phyloP scores from a whole-genome alignment of 2,888 invertebrate species.

The Amiota communis region DNA sequence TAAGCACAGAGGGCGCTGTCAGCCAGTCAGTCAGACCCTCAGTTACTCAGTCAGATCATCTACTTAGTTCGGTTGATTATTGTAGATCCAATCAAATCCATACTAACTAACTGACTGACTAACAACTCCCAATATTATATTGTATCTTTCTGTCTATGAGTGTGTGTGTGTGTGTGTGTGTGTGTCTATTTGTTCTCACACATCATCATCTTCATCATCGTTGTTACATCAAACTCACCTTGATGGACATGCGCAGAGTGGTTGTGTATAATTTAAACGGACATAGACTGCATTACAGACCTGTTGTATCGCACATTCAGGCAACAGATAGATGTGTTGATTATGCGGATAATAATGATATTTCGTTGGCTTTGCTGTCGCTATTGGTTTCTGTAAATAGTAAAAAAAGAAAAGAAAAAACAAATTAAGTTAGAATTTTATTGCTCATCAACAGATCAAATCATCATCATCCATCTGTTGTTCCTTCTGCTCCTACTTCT shows the following conservation, averaged over 20 bases:
- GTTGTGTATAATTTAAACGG: slow-evolving; percentile 92
- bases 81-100: background rate
- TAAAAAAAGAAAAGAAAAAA: slow-evolving; percentile 33
- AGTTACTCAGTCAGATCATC: background rate
- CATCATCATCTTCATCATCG: background rate
- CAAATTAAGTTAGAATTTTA: background rate
- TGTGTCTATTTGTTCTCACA: background rate
- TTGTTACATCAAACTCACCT: slow-evolving; percentile 73
- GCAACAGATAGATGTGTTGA: slow-evolving; percentile 91
- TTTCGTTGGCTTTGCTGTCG: slow-evolving; percentile 89
- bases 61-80: background rate
- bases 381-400: slow-evolving; percentile 80
- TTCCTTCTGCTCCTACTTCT: background rate
- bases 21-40: background rate
- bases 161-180: background rate
- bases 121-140: background rate
- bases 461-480: background rate
- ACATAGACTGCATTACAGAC: slow-evolving; percentile 95
- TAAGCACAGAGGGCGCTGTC: slow-evolving; percentile 26
- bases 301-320: slow-evolving; percentile 96
- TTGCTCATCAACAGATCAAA: no score
- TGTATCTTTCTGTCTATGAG: background rate
- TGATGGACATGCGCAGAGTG: slow-evolving; percentile 91
- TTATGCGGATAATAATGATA: slow-evolving; percentile 96
- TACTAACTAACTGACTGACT: background rate